Evolutionary conservation across 2,888 invertebrate species (phyloP), one percentile per base, ranked within the genome.

Genomic region (Empis livida): DNA sequence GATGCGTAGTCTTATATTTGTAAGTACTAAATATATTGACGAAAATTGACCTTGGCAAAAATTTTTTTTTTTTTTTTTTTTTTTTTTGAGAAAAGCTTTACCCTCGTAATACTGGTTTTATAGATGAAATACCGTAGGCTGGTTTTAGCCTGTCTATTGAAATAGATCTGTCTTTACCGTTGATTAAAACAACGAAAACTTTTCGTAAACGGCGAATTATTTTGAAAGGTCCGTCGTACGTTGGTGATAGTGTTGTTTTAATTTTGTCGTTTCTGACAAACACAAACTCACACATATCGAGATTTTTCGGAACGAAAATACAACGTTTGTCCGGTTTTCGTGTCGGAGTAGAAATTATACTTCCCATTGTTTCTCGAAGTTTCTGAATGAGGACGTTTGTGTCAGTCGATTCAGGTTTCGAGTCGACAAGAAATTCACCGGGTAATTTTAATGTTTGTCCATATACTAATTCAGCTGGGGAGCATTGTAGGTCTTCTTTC

Each of bases 361-460:
- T 11, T 32, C 31, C 41, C 39, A 45, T 45, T 14, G 39, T 45
- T 15, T 40, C 40, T 31, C 40, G 27, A 11, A 45, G 31, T 14
- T 40, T 45, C 14, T 16, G 10, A 32, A 40, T 32, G 16, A 45
- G 40, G 6, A 23, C 17, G 17, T 35, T 20, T 3, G 39, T 27
- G 23, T 27, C 23, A 27, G 23, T 5, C 23, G 23, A 27, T 27
- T 27, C 23, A 27, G 23, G 23, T 27, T 27, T 27, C 23, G 11
- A 15, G 5, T 40, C n/a, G 37, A 14, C 37, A 9, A 37, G 9
- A 5, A 37, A 37, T 45, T 45, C 41, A 10, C 30, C 45, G 1
- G 49, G 45, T 11, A 49, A 14, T 23, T 41, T 42, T 11, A 49
- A 23, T 5, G 43, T 30, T 16, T 51, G 47, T 3, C 48, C 52